phyloP scores from a whole-genome alignment of 2,888 invertebrate genomes.

The Didymodactylos carnosus region DNA sequence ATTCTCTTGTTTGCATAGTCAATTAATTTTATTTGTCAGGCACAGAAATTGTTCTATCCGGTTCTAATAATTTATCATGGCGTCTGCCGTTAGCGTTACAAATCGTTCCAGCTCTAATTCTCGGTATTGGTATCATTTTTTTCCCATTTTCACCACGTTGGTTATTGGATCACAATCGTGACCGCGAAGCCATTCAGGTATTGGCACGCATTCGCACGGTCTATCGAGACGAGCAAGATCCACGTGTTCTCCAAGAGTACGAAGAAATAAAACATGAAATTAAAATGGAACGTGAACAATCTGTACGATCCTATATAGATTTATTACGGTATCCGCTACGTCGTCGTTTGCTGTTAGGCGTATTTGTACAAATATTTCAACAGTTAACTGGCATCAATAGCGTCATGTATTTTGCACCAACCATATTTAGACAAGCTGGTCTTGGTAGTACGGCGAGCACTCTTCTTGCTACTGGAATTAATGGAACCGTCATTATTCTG shows the following conservation, averaged over 20 bases:
- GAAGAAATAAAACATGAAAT: background rate
- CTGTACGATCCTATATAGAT: background rate
- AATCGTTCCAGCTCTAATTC: background rate
- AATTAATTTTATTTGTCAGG: too few species aligned
- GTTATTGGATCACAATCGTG: background rate
- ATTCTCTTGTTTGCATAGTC: too few species aligned
- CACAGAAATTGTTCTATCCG: background rate
- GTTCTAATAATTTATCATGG: background rate
- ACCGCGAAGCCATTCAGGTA: background rate
- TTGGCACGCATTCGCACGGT: background rate
- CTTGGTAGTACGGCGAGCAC: background rate
- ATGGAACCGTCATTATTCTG: background rate
- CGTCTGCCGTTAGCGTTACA: background rate
- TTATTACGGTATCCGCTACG: background rate
- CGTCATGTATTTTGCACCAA: background rate
- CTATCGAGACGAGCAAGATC: too few species aligned
- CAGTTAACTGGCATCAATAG: background rate
- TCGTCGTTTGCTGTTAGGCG: background rate
- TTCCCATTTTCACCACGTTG: background rate
- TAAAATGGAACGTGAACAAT: background rate
- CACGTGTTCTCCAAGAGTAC: background rate
- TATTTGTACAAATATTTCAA: background rate
- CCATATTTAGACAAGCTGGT: background rate
- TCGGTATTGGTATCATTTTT: background rate
- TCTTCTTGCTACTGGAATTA: background rate